A percentile compares a stretch with the other conserved stretches of the same genome.
phyloP scores from a whole-genome alignment of 2,888 invertebrate genomes.

The Schizotus pectinicornis region DNA sequence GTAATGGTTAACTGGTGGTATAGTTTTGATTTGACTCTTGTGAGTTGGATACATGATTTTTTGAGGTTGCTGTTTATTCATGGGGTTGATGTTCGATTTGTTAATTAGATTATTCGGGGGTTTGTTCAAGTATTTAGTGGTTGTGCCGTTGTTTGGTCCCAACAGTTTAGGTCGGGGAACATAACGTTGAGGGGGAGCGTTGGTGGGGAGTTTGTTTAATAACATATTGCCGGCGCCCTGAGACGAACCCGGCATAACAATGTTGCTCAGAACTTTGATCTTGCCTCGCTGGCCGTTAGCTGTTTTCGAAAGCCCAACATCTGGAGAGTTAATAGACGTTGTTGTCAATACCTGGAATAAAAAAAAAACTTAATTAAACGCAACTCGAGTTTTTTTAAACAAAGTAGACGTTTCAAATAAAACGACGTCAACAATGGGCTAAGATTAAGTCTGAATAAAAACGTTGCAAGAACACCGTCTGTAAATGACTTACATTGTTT shows the following conservation, averaged over 20 bases:
- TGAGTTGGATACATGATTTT: slow-evolving; percentile 50
- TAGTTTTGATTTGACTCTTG: slow-evolving; percentile 53
- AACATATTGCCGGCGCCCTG: slow-evolving; percentile 47
- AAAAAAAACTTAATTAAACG: slow-evolving; percentile 7
- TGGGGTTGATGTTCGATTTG: slow-evolving; percentile 31
- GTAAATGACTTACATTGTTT: slow-evolving; percentile 49
- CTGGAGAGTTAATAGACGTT: slow-evolving; percentile 27
- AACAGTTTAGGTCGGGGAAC: slow-evolving; percentile 50
- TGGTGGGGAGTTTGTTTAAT: slow-evolving; percentile 45
- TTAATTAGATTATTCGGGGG: slow-evolving; percentile 35
- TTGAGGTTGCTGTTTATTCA: slow-evolving; percentile 21
- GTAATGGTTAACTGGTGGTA: slow-evolving; percentile 49
- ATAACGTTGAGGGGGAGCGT: slow-evolving; percentile 40
- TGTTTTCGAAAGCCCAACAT: slow-evolving; percentile 43
- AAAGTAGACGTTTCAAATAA: too few relatives aligned
- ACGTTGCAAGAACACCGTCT: too few relatives aligned
- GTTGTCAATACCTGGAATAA: slow-evolving; percentile 38
- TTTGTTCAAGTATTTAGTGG: slow-evolving; percentile 52
- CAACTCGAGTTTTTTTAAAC: not conserved
- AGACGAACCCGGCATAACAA: slow-evolving; percentile 47
- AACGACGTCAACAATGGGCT: too few relatives aligned
- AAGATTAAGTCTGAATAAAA: too few relatives aligned
- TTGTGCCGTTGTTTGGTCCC: slow-evolving; percentile 47
- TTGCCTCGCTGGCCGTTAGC: slow-evolving; percentile 55
- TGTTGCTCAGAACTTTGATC: slow-evolving; percentile 56